A percentile compares a stretch with the other conserved stretches of the same genome.
Evolutionary conservation across 37 sponge, comb jelly and placozoan species (phyloP).

Genomic region (Chondrilla cf. caribensis): DNA sequence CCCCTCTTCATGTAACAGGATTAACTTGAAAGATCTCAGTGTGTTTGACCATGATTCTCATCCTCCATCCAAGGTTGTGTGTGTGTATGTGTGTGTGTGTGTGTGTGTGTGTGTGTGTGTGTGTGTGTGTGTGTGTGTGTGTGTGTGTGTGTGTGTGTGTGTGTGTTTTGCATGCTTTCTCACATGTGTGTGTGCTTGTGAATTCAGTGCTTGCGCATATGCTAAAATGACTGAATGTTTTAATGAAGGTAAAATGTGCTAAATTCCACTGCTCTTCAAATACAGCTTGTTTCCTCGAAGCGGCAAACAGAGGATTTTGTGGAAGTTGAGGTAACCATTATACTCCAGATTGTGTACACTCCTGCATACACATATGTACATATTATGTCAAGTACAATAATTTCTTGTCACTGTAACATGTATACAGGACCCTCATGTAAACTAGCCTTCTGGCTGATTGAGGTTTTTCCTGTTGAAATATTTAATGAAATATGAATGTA

Average conservation of each 20-base stretch:
- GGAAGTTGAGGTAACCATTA: neutral
- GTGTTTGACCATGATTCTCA: neutral
- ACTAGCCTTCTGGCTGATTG: too few species aligned
- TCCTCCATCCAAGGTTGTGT: constrained; percentile 11
- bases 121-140: constrained; percentile 15
- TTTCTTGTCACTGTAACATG: too few species aligned
- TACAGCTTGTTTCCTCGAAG: neutral
- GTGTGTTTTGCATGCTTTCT: neutral
- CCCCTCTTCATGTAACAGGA: neutral
- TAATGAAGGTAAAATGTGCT: too few species aligned
- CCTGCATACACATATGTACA: too few species aligned
- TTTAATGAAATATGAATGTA: too few species aligned
- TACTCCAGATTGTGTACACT: too few species aligned
- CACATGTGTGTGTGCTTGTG: neutral
- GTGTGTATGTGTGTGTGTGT: neutral
- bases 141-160: constrained; percentile 4
- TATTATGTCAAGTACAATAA: too few species aligned
- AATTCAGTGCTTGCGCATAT: neutral
- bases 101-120: constrained; percentile 11
- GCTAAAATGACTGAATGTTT: too few species aligned
- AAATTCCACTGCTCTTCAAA: neutral
- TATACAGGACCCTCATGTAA: too few species aligned
- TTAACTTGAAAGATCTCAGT: neutral
- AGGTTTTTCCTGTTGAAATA: too few species aligned
- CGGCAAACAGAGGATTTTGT: neutral